These are phyloP conservation scores for Eriocheir sinensis DNA, from an alignment of 1,140 invertebrate species.

Conservation along the genomic window DNA sequence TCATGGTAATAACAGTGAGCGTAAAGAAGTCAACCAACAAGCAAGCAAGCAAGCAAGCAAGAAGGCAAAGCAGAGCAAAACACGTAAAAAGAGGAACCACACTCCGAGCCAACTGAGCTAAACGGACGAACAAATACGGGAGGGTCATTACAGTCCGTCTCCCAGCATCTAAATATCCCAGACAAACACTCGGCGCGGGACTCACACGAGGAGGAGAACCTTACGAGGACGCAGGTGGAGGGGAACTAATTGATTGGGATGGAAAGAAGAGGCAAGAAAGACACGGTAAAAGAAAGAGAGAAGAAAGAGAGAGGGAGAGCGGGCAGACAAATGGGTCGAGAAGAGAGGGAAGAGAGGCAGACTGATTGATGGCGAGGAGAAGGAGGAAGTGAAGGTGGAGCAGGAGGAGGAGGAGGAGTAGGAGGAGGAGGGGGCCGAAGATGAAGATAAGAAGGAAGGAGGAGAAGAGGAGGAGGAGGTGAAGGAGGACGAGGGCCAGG, in stretches of 20 bases:
- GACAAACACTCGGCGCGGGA: background rate
- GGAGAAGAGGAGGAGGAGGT: background rate
- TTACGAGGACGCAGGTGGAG: slow-evolving; percentile 33
- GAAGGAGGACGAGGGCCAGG: background rate
- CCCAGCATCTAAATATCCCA: background rate
- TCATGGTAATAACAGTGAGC: too few species aligned
- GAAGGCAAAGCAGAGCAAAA: too few species aligned
- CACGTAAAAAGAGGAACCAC: too few species aligned
- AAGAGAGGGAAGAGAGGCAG: slow-evolving; percentile 13
- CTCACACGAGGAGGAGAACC: slow-evolving; percentile 16
- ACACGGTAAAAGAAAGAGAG: slow-evolving; percentile 30
- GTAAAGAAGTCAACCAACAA: background rate
- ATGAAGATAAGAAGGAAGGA: background rate
- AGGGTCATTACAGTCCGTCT: background rate
- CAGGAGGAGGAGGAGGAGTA: background rate
- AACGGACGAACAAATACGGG: background rate
- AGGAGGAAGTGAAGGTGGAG: slow-evolving; percentile 21
- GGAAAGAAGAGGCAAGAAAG: slow-evolving; percentile 42
- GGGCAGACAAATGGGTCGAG: background rate
- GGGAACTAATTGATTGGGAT: slow-evolving; percentile 42
- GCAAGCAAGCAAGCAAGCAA: background rate
- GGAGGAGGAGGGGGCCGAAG: background rate
- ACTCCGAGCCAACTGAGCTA: too few species aligned
- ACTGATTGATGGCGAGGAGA: slow-evolving; percentile 3
- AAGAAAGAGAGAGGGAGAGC: background rate